Base-by-base conservation (phyloP, 30 jellyfish, hydroid and myxozoan genomes). In the Catostylus mosaicus region DNA sequence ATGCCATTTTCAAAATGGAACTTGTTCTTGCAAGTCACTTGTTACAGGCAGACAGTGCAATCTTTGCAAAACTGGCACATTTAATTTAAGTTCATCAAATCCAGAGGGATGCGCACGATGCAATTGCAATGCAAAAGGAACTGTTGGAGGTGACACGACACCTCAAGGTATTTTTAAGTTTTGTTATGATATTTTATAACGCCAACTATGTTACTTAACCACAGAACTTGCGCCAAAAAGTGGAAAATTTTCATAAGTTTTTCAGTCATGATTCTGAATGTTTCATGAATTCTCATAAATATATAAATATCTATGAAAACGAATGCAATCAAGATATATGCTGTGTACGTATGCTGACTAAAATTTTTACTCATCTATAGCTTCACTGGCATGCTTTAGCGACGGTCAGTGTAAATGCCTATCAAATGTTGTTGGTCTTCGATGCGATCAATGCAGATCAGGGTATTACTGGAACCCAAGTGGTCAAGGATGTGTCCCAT, bases 401-500 rank as follows among this genome's bases (percentile, higher is more conserved):
- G 71, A 38, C 35, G 99, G 99, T 27, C 93, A 89, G 32, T 95
- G 99, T 69, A 78, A 60, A 52, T 95, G 99, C 70, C 66, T 95
- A 34, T 50, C 99, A 30, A 89, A 95, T 75, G 97, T 95, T 46
- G 50, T 27, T 78, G 97, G 97, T 6, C 84, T 40, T 30, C 86
- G 90, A 10, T 95, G 99, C 60, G 94, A 88, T 23, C 72, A 40
- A 27, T 95, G 99, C 81, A 62, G 69, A 4, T 50, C 70, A 34
- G 89, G 90, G 24, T 84, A 51, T 70, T 95, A 88, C 88, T 95
- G 99, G 99, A 89, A 95, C 75, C 93, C 99, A 14, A 75, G 62
- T 73, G 99, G 99, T 7, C 87, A 47, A 43, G 99, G 99, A 9
- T 95, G 99, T 69, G 40, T 95, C 9, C 83, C 94, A n/a, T 95